Evolutionary conservation across 2,888 invertebrate genomes (phyloP).

Genomic region (Diaperis boleti): DNA sequence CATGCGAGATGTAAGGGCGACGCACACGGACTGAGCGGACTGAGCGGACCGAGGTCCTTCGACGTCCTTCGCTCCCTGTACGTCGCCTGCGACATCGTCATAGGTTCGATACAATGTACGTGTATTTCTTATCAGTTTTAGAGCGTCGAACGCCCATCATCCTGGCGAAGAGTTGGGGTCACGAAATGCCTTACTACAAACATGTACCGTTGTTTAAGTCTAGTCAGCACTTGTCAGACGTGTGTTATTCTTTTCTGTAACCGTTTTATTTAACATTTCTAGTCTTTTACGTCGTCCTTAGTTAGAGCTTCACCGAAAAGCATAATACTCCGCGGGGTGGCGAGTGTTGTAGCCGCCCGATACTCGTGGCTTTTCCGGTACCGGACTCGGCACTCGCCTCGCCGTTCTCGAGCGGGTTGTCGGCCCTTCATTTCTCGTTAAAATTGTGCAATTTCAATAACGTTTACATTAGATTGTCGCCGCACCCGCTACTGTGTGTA

Average conservation of each 20-base stretch:
- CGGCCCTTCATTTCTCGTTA: slow-evolving; percentile 41
- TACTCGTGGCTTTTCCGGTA: slow-evolving; percentile 1
- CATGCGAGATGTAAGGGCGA: slow-evolving; percentile 51
- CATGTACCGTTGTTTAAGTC: slow-evolving; percentile 59
- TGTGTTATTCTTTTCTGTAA: slow-evolving; percentile 54
- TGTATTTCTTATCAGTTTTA: slow-evolving; percentile 41
- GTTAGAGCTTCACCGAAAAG: slow-evolving; percentile 42
- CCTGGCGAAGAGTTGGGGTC: slow-evolving; percentile 62
- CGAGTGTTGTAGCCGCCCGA: slow-evolving; percentile 26
- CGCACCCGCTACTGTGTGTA: slow-evolving; percentile 59
- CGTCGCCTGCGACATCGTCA: slow-evolving; percentile 41
- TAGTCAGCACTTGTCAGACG: slow-evolving; percentile 62
- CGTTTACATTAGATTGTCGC: slow-evolving; percentile 51
- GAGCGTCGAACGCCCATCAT: slow-evolving; percentile 48
- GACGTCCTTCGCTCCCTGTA: slow-evolving; percentile 36
- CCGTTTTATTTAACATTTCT: slow-evolving; percentile 56
- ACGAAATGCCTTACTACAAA: slow-evolving; percentile 63
- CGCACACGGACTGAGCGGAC: slow-evolving; percentile 41
- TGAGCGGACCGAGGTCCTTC: too few species aligned
- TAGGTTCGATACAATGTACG: slow-evolving; percentile 40
- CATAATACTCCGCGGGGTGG: slow-evolving; percentile 41
- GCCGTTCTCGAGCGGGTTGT: slow-evolving; percentile 44
- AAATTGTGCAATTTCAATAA: slow-evolving; percentile 43
- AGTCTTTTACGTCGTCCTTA: slow-evolving; percentile 52
- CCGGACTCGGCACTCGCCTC: slow-evolving; percentile 23